These are phyloP conservation scores for Aspidoscelis tigris DNA, from an alignment of 2,113 vertebrate species.

Conservation along the genomic window DNA sequence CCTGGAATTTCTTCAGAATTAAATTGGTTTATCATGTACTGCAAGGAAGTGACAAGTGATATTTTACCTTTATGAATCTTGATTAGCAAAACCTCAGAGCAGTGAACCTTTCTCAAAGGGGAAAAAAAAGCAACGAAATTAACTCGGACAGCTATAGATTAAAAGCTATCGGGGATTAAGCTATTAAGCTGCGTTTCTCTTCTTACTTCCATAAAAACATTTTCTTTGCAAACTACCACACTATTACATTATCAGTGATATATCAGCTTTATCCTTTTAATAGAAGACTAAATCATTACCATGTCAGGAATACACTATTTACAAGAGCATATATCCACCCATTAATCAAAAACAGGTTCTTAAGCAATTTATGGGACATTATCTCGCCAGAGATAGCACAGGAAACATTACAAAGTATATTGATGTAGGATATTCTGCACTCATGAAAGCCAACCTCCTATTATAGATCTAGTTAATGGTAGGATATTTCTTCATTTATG, in stretches of 20 bases:
- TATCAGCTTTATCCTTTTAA: constrained; percentile 4
- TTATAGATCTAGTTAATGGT: no score
- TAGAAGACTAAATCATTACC: constrained; percentile 30
- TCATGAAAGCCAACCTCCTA: no score
- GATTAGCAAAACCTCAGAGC: constrained; percentile 60
- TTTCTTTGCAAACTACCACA: constrained; percentile 20
- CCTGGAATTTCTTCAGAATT: constrained; percentile 45
- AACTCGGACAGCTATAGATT: constrained; percentile 58
- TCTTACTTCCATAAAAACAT: constrained; percentile 32
- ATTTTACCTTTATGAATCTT: constrained; percentile 61
- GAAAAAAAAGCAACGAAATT: constrained; percentile 47
- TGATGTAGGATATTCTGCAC: no score
- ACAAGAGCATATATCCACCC: constrained; percentile 37
- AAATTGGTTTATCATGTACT: constrained; percentile 48
- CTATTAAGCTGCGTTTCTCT: constrained; percentile 42
- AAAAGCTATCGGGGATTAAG: constrained; percentile 58
- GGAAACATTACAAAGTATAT: not conserved
- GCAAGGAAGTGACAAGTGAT: constrained; percentile 56
- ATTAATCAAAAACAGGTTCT: constrained; percentile 43
- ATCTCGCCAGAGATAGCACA: not conserved
- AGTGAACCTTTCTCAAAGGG: constrained; percentile 38
- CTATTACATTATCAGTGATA: constrained; percentile 22
- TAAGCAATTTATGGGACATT: constrained; percentile 25
- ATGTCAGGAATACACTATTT: constrained; percentile 24
- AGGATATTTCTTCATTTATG: no score